phyloP scores from a whole-genome alignment of 2,113 vertebrate genomes.

The Periophthalmus modestus region DNA sequence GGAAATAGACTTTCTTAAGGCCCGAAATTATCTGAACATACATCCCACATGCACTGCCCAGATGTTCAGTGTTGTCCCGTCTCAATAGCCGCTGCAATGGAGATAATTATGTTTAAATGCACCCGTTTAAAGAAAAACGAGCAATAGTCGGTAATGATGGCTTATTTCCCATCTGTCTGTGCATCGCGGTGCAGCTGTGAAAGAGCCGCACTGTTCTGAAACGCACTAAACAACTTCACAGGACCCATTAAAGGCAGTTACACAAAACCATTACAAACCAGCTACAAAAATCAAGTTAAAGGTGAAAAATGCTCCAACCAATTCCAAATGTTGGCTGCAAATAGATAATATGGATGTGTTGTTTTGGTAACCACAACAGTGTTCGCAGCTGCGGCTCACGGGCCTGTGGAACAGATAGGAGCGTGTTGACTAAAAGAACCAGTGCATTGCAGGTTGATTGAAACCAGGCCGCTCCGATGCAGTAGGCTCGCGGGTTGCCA shows the following conservation, averaged over 20 bases:
- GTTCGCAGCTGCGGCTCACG: constrained; percentile 23
- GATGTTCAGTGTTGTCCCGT: constrained; percentile 61
- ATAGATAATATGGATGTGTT: constrained; percentile 23
- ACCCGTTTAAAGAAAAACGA: constrained; percentile 77
- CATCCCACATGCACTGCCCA: constrained; percentile 45
- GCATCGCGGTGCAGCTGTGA: constrained; percentile 58
- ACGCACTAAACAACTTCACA: constrained; percentile 21
- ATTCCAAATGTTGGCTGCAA: constrained; percentile 8
- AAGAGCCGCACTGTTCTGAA: constrained; percentile 60
- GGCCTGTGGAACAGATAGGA: constrained; percentile 33
- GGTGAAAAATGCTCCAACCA: neutral
- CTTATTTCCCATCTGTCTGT: constrained; percentile 73
- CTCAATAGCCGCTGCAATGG: constrained; percentile 58
- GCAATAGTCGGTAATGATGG: constrained; percentile 75
- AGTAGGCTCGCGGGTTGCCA: constrained; percentile 31
- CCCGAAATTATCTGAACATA: neutral
- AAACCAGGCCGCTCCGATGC: constrained; percentile 46
- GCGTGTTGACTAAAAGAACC: constrained; percentile 23
- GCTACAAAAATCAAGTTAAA: constrained; percentile 16
- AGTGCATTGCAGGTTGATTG: constrained; percentile 54
- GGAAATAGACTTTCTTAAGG: neutral
- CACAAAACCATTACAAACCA: neutral
- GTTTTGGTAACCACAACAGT: constrained; percentile 44
- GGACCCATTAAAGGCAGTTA: constrained; percentile 4
- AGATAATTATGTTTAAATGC: constrained; percentile 78